phyloP scores from a whole-genome alignment of 2,888 invertebrate species.

The Drosophila greeni region DNA sequence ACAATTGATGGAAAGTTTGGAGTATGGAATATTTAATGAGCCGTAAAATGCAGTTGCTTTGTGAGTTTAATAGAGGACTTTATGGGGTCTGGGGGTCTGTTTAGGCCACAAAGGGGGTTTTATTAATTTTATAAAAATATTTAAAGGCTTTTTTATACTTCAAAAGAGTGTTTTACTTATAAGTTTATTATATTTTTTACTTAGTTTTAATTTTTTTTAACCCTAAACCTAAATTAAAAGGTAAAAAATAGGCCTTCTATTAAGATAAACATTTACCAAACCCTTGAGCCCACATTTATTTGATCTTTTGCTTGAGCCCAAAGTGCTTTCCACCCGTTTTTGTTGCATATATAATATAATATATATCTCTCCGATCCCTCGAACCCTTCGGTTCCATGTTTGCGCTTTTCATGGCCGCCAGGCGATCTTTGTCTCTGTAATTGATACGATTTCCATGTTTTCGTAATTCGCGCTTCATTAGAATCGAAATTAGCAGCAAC shows the following conservation, averaged over 20 bases:
- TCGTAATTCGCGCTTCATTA: constrained; percentile 67
- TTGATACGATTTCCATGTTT: constrained; percentile 61
- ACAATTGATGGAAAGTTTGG: constrained; percentile 15
- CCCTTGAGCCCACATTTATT: constrained; percentile 14
- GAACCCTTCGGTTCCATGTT: constrained; percentile 18
- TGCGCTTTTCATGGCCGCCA: constrained; percentile 40
- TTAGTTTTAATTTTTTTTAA: background rate
- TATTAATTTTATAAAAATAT: background rate
- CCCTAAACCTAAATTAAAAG: no score
- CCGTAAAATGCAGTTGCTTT: constrained; percentile 2
- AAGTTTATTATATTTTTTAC: no score
- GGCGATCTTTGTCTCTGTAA: constrained; percentile 52
- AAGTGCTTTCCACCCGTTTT: constrained; percentile 1
- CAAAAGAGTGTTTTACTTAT: no score
- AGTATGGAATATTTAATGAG: constrained; percentile 3
- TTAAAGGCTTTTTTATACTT: no score
- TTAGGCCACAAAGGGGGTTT: background rate
- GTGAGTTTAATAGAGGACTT: background rate
- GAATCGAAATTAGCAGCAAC: constrained; percentile 69
- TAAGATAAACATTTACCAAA: constrained; percentile 5
- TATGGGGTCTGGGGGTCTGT: no score
- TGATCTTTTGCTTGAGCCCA: constrained; percentile 4
- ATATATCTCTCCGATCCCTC: background rate
- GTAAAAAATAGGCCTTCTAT: no score
- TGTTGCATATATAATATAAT: background rate